Base-by-base conservation (phyloP, 1,140 invertebrate species). In the Platorchestia sp. region DNA sequence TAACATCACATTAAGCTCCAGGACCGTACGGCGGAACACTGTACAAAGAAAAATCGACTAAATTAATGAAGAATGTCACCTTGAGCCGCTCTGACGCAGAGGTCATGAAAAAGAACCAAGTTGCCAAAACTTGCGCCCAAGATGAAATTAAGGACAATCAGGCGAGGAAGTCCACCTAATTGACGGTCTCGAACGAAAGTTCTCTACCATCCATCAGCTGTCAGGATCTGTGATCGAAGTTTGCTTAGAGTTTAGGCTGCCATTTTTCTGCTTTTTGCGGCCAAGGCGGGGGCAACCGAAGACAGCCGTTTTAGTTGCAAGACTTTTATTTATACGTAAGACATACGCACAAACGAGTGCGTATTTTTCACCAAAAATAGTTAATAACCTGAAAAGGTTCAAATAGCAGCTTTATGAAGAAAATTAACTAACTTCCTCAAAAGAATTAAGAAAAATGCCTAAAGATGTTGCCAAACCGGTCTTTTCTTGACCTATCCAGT, bases 71-170 rank as follows among this genome's bases (percentile, higher is more conserved):
- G 47, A 36, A 75, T 75, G 59, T 75, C 59, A 75, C 59, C 27
- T 10, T 22, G 14, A 75, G 27, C 59, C 14, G 36, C 59, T 75
- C 36, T 75, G 59, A 75, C 47, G 19, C 6, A 19, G 47, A 19
- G 6, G 47, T 75, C 36, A 22, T 22, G 36, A 22, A 75, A 75
- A 75, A 36, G 3, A 75, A 36, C 27, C 1, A 75, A 75, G 59
- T 75, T 36, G 14, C 14, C 59, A 27, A 10, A 36, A 22, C 59
- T 75, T 19, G 59, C n/a, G 59, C 59, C 59, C 59, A 27, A 75
- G 59, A 75, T 75, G 59, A 75, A 75, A 75, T 75, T 75, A 75
- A 75, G 59, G 27, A 75, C 59, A 75, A 75, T 75, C 59, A 75
- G 59, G 59, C 59, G 59, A 75, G 59, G 59, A 75, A 75, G 59